Conservation (phyloP, 2,797 vertebrate species). For the Steatocranus sp. region DNA sequence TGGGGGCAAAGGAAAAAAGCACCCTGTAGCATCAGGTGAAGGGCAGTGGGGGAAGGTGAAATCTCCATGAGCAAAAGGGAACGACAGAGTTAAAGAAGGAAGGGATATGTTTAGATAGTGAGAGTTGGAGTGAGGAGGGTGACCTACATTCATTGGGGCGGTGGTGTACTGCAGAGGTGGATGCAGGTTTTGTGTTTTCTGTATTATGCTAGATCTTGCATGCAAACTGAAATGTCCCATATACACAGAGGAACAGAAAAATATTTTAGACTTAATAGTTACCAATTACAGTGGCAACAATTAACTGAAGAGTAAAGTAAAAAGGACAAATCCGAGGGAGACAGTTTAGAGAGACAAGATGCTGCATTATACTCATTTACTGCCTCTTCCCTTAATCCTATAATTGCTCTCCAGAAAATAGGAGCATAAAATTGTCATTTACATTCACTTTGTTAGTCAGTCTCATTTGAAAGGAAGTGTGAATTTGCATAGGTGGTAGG, state of each 20-base stretch:
- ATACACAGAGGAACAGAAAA: neutral
- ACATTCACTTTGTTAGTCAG: neutral
- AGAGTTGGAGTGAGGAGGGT: slow-evolving; percentile 24
- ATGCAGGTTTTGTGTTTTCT: slow-evolving; percentile 48
- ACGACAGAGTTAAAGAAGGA: neutral
- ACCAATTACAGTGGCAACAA: slow-evolving; percentile 4
- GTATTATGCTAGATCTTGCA: neutral
- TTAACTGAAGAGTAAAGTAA: neutral
- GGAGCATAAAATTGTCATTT: neutral
- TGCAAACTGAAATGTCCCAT: neutral
- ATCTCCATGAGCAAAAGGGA: neutral
- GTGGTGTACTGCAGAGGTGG: slow-evolving; percentile 51
- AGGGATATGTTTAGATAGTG: neutral
- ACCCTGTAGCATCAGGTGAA: slow-evolving; percentile 13
- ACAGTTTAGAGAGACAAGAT: neutral
- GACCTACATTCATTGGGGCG: slow-evolving; percentile 61
- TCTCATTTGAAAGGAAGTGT: neutral
- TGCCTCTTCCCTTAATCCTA: neutral
- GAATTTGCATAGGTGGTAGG: neutral
- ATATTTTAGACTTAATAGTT: neutral
- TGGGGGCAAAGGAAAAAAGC: neutral
- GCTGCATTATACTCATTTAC: neutral
- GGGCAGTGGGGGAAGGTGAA: neutral
- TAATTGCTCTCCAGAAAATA: neutral
- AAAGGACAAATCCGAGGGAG: neutral